Conservation (phyloP, 2,888 invertebrate genomes). For the Tetramorium bicarinatum region DNA sequence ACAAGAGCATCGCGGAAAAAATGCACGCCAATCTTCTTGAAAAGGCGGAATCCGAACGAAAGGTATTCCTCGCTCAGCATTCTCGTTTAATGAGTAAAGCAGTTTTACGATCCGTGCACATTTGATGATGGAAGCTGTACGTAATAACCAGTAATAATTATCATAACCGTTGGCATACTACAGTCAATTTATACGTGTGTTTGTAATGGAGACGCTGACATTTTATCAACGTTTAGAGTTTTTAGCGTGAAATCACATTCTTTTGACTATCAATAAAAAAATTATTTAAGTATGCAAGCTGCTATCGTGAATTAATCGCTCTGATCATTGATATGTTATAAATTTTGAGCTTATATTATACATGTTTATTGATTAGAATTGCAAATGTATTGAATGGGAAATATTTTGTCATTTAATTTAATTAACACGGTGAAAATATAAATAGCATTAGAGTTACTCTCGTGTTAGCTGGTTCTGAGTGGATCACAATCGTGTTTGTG, state of each 20-base stretch:
- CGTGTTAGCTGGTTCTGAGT: background rate
- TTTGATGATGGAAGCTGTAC: background rate
- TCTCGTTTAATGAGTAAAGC: background rate
- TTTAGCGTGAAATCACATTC: constrained; percentile 1
- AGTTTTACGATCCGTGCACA: background rate
- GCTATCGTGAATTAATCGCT: background rate
- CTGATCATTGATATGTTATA: background rate
- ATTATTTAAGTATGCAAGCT: background rate
- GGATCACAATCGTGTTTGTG: constrained; percentile 10
- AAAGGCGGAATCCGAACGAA: background rate
- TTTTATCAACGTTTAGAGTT: background rate
- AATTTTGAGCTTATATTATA: background rate
- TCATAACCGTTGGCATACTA: background rate
- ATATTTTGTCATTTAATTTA: background rate
- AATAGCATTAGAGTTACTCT: background rate
- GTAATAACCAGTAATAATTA: constrained; percentile 10
- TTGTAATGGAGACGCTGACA: background rate
- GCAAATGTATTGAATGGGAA: background rate
- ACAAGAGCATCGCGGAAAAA: constrained; percentile 33
- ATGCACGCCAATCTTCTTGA: background rate
- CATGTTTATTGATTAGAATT: background rate
- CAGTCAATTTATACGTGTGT: background rate
- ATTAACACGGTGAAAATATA: background rate
- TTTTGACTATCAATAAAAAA: background rate
- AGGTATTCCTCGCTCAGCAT: background rate